These are phyloP conservation scores for Hylaeus anthracinus DNA, from an alignment of 1,140 invertebrate species.

Conservation along the genomic window DNA sequence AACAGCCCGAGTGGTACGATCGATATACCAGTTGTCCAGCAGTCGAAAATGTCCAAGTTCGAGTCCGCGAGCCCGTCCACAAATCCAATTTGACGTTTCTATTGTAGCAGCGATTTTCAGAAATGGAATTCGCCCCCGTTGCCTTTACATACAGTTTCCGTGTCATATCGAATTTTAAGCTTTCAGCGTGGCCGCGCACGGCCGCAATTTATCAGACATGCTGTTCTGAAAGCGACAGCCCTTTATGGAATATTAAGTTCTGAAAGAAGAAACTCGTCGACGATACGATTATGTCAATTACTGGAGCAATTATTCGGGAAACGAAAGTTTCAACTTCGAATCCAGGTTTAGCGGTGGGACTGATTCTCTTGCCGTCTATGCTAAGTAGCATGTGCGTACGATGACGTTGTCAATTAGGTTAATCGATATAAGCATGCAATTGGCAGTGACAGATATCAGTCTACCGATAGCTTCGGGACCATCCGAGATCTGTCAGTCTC, in stretches of 20 bases:
- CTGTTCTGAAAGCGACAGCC: neutral
- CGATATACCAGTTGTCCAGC: too few relatives aligned
- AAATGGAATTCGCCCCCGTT: constrained; percentile 7
- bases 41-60: too few relatives aligned
- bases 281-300: neutral
- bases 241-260: constrained; percentile 20
- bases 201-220: neutral
- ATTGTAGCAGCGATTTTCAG: too few relatives aligned
- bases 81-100: too few relatives aligned
- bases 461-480: too few relatives aligned
- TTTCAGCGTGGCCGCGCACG: neutral
- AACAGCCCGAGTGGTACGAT: too few relatives aligned
- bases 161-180: constrained; percentile 23
- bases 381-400: neutral
- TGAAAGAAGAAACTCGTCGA: neutral
- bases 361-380: neutral
- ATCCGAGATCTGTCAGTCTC: too few relatives aligned
- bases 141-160: constrained; percentile 16
- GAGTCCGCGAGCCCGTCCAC: too few relatives aligned
- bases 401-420: too few relatives aligned
- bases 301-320: neutral
- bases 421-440: too few relatives aligned
- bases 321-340: neutral
- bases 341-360: neutral
- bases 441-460: too few relatives aligned